These are phyloP conservation scores for Bombycilla garrulus DNA, from an alignment of 2,113 vertebrate species.

Conservation along the genomic window DNA sequence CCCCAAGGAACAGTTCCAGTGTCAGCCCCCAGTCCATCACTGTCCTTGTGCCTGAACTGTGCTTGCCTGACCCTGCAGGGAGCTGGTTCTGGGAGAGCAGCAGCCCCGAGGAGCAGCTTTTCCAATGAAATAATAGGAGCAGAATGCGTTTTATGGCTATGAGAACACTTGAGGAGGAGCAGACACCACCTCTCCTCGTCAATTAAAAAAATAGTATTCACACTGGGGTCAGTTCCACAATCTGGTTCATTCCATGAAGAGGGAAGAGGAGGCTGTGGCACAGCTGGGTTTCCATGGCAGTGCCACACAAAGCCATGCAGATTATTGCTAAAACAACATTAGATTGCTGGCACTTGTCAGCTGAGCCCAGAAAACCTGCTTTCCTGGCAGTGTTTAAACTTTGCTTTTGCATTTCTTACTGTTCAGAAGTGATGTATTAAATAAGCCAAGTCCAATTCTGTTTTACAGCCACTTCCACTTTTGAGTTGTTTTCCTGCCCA, in stretches of 20 bases:
- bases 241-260: not conserved
- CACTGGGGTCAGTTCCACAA: not conserved
- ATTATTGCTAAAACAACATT: not conserved
- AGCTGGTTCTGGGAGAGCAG: not conserved
- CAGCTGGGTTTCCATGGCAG: not conserved
- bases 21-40: not conserved
- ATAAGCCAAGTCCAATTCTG: not conserved
- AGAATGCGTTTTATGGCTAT: not conserved
- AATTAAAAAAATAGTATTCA: not conserved
- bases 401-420: not conserved
- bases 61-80: not conserved
- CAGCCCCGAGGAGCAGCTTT: not conserved
- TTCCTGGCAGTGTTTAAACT: not conserved
- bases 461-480: not conserved
- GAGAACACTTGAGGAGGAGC: not conserved
- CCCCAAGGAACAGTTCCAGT: accelerated
- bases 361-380: not conserved
- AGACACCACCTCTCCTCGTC: not conserved
- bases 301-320: not conserved
- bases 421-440: not conserved
- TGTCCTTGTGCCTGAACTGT: not conserved
- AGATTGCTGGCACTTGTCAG: not conserved
- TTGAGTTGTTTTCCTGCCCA: not conserved
- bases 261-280: not conserved
- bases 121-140: not conserved